These are phyloP conservation scores for Rhagologus leucostigma DNA, from an alignment of 2,113 vertebrate genomes.

Conservation along the genomic window DNA sequence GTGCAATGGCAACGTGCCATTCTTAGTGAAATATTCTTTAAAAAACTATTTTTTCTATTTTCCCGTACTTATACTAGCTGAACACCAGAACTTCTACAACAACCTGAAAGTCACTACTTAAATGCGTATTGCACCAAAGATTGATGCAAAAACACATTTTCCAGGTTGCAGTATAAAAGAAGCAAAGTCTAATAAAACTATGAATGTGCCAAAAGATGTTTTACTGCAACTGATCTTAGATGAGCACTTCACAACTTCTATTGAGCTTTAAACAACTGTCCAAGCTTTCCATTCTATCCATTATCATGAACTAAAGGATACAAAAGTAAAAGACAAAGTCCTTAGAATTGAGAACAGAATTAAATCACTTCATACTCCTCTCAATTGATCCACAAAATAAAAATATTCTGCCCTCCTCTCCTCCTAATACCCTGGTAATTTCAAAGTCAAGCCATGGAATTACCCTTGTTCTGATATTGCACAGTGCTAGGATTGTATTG, in stretches of 20 bases:
- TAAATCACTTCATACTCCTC: not conserved
- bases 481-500: conserved; percentile 5
- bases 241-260: not conserved
- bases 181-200: conserved; percentile 3
- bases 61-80: not conserved
- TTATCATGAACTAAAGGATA: not conserved
- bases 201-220: not conserved
- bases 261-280: not conserved
- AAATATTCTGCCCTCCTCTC: not conserved
- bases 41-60: conserved; percentile 61
- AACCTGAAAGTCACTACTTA: conserved; percentile 22
- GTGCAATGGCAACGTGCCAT: conserved; percentile 56
- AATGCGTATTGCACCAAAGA: not conserved
- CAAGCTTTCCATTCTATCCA: not conserved
- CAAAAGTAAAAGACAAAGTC: not conserved
- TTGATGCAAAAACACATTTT: conserved; percentile 31
- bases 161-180: conserved; percentile 24
- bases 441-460: not conserved
- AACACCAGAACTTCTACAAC: conserved; percentile 8
- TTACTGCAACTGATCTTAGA: conserved; percentile 6
- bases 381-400: not conserved
- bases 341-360: not conserved
- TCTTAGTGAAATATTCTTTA: conserved; percentile 45
- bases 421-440: not conserved
- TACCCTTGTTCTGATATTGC: not conserved